Percentiles rank a stretch among this genome's conserved stretches.
Conservation (phyloP, 2,113 vertebrate genomes). For the Melanostigma gelatinosum region DNA sequence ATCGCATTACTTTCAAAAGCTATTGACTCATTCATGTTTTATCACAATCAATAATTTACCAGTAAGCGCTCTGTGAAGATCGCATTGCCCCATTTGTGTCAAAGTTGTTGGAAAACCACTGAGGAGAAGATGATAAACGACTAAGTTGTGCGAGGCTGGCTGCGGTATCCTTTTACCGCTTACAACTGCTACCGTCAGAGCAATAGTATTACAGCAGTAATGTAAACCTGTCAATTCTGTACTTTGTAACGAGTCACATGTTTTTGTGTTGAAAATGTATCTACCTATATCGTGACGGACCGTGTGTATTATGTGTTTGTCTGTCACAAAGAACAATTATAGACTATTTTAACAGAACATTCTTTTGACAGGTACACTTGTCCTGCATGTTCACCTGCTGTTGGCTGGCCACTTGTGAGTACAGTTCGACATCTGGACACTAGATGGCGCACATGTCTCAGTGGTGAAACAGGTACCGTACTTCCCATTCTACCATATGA, state of each 20-base stretch:
- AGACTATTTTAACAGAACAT: neutral
- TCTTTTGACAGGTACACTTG: conserved; percentile 1
- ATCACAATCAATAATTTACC: conserved; percentile 81
- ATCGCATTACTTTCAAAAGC: conserved; percentile 76
- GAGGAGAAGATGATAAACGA: conserved; percentile 87
- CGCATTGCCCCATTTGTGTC: conserved; percentile 89
- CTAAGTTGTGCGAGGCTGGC: conserved; percentile 86
- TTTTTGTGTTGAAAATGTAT: conserved; percentile 12
- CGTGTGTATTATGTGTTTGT: neutral
- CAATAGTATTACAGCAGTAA: conserved; percentile 60
- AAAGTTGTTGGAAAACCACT: conserved; percentile 88
- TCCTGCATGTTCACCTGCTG: neutral
- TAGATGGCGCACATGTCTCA: conserved; percentile 68
- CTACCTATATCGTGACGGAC: neutral
- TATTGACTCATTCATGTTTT: conserved; percentile 81
- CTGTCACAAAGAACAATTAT: neutral
- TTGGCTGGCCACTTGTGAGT: neutral
- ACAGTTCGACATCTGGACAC: conserved; percentile 56
- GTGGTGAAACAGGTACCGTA: conserved; percentile 8
- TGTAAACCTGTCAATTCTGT: conserved; percentile 53
- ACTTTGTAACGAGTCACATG: conserved; percentile 53
- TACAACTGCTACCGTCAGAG: conserved; percentile 65
- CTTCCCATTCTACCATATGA: neutral
- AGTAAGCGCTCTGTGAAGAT: conserved; percentile 86
- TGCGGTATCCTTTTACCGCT: conserved; percentile 78